Evolutionary conservation across 1,140 invertebrate species (phyloP), one percentile per base, ranked within the genome.

Genomic region (Hylyphantes graminicola): DNA sequence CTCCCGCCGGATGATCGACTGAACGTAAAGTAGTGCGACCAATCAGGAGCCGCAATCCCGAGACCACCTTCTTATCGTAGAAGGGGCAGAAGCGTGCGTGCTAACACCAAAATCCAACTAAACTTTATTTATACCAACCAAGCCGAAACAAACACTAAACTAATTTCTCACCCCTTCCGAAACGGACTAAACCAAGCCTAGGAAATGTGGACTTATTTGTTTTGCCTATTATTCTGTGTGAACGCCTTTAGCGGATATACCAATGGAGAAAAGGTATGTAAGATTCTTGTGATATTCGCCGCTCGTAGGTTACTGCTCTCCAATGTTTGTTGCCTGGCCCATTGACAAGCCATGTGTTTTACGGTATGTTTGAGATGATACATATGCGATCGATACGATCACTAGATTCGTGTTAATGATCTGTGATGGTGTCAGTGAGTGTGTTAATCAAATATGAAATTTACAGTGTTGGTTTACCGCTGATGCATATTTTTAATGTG

Each of bases 171-270:
- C 63, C 35, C 35, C 7, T 50, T 78, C 53, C 21, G n/a, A 35
- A 54, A 17, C 17, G 76, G 76, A 78, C 76, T 65, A 65, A 50
- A 4, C 67, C 51, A 64, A 59, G 17, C 67, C 21, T 19, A 59
- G 65, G 65, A 80, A 68, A 80, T 80, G 77, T 80, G 77, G 77
- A 80, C 67, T 80, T 65, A 80, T 59, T 70, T 80, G 55, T 70
- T 80, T 70, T 80, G 53, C 77, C 53, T 80, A 51, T 68, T 70
- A 57, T 17, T 80, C 64, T 59, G 50, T 68, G 19, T 80, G 21
- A 80, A 80, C 54, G 63, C 61, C 65, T n/a, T 80, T 59, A 80
- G 21, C 59, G 77, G 77, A 80, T 80, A 70, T 70, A 80, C 77
- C 13, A 80, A 80, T 67, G 77, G 77, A 68, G 65, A 80, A 80